Base-by-base conservation (phyloP, 2,888 invertebrate genomes). In the Cheilosia impressa region DNA sequence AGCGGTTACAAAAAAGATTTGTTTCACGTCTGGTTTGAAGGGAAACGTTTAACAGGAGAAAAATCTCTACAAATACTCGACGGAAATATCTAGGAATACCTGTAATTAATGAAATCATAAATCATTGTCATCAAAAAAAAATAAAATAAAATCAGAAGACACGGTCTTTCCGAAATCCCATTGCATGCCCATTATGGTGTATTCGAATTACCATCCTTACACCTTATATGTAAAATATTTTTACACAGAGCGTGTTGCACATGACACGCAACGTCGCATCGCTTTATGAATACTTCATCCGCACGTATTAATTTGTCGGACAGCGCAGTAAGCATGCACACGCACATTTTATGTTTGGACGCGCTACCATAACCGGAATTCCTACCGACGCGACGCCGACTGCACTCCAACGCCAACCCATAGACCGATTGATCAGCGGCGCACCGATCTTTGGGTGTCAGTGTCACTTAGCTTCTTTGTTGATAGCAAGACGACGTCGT, bases 221-320 rank as follows among this genome's bases (percentile, higher is more conserved):
- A 77, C 78, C 83, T 66, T 62, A 53, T 55, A 78, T 78, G 72
- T 78, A 55, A 63, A 78, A 83, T 71, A 82, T 58, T 66, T 19
- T 76, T 57, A 60, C 77, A 66, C 65, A 60, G 60, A 66, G 27
- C 65, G 72, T 66, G 69, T 45, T 69, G 55, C 69, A 58, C 52
- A 63, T 73, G 68, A 57, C 73, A 83, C 79, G 83, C 73, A 84
- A 65, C 58, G 68, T 73, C 83, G 69, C 58, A 84, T 65, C 65
- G 58, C 19, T 43, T 65, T 65, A 68, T 57, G 17, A 66, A 68
- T 58, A 45, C 53, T 45, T 43, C 68, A 69, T 47, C n/a, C 69
- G 41, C 38, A 73, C 83, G 58, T 79, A 84, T 84, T 84, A 84
- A 84, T 84, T 79, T 84, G 79, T 84, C 62, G 63, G 79, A 79